Base-by-base conservation (phyloP, 2,113 vertebrate genomes). In the Notarius lentiginosus region DNA sequence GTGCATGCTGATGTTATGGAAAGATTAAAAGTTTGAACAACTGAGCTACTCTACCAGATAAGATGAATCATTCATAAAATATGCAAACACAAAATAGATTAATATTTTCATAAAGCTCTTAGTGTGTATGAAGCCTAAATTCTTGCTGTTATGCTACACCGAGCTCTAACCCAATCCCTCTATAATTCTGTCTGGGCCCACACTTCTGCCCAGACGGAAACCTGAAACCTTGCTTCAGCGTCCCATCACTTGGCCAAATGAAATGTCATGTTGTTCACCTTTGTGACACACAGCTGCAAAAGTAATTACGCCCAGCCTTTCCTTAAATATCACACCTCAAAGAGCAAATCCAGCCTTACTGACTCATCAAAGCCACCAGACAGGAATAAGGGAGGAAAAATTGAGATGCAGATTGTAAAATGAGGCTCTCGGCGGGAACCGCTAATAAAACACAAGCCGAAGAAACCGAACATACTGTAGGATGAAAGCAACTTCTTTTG, bases 181-280 rank as follows among this genome's bases (percentile, higher is more conserved):
- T 24, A 1, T 0, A 55, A 24, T 87, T 7, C 24, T 63, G 24
- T 85, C 79, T 55, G 53, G 27, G 24, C 58, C 51, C 65, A 79
- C 17, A 58, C 56, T 41, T 20, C 66, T 79, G 66, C 22, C 7
- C 15, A 79, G 30, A 68, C 30, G 14, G 20, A 18, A 88, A 55
- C 75, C n/a, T 47, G n/a, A 53, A 70, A n/a, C 63, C n/a, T 27
- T 10, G 70, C 9, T 47, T 65, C 58, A 58, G 55, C 49, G 72
- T 68, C 24, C 41, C 82, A 83, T 87, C 49, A 83, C 55, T 61
- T 27, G 65, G 70, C 53, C 56, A 79, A 22, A 55, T 63, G 55
- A 87, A 89, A 89, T 82, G 79, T 77, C 72, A 82, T 60, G 6
- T 20, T 60, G 6, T 20, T 84, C 86, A 60, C 49, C 77, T 87